A percentile compares a stretch with the other conserved stretches of the same genome.
Conservation (phyloP, 2,797 vertebrate genomes). For the Ciconia nigra region DNA sequence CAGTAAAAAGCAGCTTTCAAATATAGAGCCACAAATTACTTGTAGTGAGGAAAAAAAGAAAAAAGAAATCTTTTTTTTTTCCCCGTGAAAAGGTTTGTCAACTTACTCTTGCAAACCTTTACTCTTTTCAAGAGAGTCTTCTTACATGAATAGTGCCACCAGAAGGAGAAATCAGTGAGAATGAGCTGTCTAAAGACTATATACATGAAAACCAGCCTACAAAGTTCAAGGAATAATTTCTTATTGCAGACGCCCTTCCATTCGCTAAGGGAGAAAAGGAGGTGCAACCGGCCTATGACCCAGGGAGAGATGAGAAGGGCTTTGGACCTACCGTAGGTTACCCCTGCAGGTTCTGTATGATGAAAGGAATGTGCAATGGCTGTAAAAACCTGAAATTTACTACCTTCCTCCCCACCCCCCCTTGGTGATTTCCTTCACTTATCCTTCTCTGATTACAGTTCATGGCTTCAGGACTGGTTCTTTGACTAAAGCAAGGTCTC, state of each 20-base stretch:
- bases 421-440: not conserved
- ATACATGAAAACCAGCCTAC: not conserved
- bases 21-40: slow-evolving; percentile 4
- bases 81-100: not conserved
- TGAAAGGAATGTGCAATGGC: not conserved
- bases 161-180: not conserved
- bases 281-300: accelerated
- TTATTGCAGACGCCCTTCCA: not conserved
- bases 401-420: not conserved
- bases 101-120: not conserved
- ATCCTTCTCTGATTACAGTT: not conserved
- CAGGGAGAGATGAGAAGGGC: not conserved
- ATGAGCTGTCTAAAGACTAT: not conserved
- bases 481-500: not conserved
- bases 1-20: slow-evolving; percentile 23
- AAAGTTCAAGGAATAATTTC: not conserved
- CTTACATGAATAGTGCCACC: not conserved
- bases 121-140: not conserved
- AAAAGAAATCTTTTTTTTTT: not conserved
- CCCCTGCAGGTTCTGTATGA: not conserved
- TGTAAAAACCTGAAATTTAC: slow-evolving; percentile 10
- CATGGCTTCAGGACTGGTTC: not conserved
- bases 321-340: not conserved
- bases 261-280: not conserved
- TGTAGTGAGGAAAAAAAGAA: not conserved